Base-by-base conservation (phyloP, 2,797 vertebrate species). In the Sebastolobus alascanus region DNA sequence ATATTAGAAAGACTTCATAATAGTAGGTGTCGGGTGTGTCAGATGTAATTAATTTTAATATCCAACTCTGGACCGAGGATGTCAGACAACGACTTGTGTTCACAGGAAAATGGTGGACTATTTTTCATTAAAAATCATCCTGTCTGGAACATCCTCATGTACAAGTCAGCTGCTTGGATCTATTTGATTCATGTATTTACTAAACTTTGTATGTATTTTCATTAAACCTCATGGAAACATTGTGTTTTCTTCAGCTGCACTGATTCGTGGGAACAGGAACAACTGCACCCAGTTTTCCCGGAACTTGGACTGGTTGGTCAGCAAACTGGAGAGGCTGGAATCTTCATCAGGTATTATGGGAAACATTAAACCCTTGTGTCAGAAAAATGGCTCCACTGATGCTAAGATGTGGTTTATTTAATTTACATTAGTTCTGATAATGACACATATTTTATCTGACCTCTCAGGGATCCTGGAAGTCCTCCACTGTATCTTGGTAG, bases 231-330 rank as follows among this genome's bases (percentile, higher is more conserved):
- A 4, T 75, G 12, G 55, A 79, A 31, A 4, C 54, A 18, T 68
- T 89, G 13, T 58, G 37, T 29, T 84, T 78, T 74, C 83, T 90
- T 43, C 89, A 99, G 99, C 99, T 81, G 95, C 98, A 79, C 96
- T 99, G 73, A 99, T 99, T 93, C 96, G 95, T 85, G 98, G 99
- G 71, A 99, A 99, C 93, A 96, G 98, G 93, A 98, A 96, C 90
- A 99, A 99, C 79, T 99, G 99, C 75, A 97, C 99, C 76, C 98
- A 99, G 89, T 99, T 99, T 94, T 99, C 99, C 66, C 96, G 96
- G 77, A 99, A 98, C 75, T 94, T 99, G 60, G 98, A 99, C 83
- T 99, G 99, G 99, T 92, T 99, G 80, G 96, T 99, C 92, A 99
- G 98, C 94, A 99, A 99, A 95, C 92, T 99, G 90, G 98, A 99